Conservation (phyloP, 1,140 invertebrate genomes). For the Drosophila repletoides region DNA sequence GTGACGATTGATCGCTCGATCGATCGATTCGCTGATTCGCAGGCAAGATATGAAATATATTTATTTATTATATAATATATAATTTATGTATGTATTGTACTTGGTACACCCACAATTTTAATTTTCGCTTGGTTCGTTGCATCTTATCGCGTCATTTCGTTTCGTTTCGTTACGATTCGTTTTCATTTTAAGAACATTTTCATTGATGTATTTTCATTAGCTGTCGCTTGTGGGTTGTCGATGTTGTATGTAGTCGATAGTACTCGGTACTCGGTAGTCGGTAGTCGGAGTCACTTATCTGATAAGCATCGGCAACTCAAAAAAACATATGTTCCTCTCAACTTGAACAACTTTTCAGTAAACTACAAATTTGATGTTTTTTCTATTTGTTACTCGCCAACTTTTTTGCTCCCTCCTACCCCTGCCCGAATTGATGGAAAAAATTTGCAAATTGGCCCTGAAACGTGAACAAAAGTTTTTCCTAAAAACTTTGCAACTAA, state of each 20-base stretch:
- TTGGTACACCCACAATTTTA: constrained; percentile 13
- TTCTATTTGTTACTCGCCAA: background rate
- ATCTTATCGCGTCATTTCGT: constrained; percentile 12
- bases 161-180: background rate
- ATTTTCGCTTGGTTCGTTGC: background rate
- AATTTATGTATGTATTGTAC: background rate
- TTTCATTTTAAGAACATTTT: constrained; percentile 15
- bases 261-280: background rate
- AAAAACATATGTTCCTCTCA: constrained; percentile 43
- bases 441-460: constrained; percentile 4
- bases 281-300: constrained; percentile 31
- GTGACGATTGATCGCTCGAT: background rate
- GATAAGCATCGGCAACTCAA: constrained; percentile 34
- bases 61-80: too few species aligned
- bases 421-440: constrained; percentile 15
- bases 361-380: constrained; percentile 4
- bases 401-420: background rate
- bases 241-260: too few species aligned
- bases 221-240: constrained; percentile 16
- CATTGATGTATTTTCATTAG: constrained; percentile 7
- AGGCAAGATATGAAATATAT: too few species aligned
- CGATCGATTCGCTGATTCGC: background rate
- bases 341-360: constrained; percentile 25
- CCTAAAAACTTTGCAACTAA: background rate
- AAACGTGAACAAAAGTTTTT: background rate